phyloP scores from a whole-genome alignment of 1,140 invertebrate genomes.

The Heliconius congener region DNA sequence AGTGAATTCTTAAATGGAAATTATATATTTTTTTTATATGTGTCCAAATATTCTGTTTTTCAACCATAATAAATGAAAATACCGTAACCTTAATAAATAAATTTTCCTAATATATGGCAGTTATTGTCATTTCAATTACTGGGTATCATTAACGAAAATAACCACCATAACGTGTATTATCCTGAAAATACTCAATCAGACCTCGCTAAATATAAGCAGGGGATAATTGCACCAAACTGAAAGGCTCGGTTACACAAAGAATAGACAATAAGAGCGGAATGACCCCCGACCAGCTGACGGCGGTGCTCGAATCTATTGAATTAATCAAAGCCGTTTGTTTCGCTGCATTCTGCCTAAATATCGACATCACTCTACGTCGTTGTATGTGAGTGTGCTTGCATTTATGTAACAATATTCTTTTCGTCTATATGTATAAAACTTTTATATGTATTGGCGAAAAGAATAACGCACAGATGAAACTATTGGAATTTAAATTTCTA shows the following conservation, averaged over 20 bases:
- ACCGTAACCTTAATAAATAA: no score
- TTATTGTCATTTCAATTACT: no score
- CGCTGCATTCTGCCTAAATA: neutral
- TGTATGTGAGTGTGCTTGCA: neutral
- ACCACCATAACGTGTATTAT: no score
- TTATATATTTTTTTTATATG: no score
- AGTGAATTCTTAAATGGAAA: no score
- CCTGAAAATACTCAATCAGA: neutral
- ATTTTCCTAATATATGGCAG: no score
- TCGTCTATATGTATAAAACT: neutral
- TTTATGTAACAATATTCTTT: neutral
- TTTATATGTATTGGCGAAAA: neutral
- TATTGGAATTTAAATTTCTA: neutral
- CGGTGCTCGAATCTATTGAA: neutral
- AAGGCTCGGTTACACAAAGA: slow-evolving; percentile 9
- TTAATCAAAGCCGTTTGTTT: neutral
- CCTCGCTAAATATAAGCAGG: neutral
- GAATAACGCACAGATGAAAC: neutral
- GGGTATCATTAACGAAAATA: no score
- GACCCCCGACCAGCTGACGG: neutral
- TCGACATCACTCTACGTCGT: neutral
- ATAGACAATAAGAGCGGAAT: neutral
- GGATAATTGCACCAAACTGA: neutral
- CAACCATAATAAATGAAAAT: no score
- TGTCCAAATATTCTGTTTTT: no score